Evolutionary conservation across 2,888 invertebrate genomes (phyloP), one percentile per base, ranked within the genome.

Genomic region (Pachydiplax longipennis): DNA sequence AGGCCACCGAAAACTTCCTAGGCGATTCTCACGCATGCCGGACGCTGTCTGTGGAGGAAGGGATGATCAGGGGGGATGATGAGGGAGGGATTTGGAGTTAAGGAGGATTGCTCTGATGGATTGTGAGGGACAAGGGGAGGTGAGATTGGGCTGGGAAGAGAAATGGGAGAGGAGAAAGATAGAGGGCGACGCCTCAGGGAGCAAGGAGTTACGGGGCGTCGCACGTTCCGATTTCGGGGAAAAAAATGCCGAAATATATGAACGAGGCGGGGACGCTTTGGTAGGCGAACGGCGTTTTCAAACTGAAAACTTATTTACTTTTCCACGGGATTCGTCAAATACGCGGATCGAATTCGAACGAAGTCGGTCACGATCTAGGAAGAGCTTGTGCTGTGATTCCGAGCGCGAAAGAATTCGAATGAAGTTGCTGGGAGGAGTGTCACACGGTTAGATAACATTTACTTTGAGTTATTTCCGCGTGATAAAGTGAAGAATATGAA

Each of bases 1-100:
- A 80, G 80, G 80, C 18, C 35, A 35, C 25, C 48, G 82, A 82
- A 31, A 73, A 37, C 40, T 40, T 81, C n/a, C 40, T 81, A 37
- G 81, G 40, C 81, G 22, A 81, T 81, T 81, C 81, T 40, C 81
- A 81, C 81, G 81, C 81, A 81, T 81, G 37, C 81, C 40, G 40
- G 81, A 40, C 81, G 81, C 31, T 18, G 80, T 12, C 80, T 44
- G 18, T 44, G 48, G 25, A 48, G 53, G 31, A 48, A 48, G 31
- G 35, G 35, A 80, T 12, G 25, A 31, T n/a, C 25, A n/a, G 31
- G 22, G 18, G 58, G 31, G 31, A 58, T 31, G 53, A 25, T 25
- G 83, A 83, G 83, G 83, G 22, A 53, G 82, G 48, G 40, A 81
- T 80, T 80, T 80, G 53, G 44, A 48, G n/a, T 35, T 25, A 35